Evolutionary conservation across 1,140 invertebrate species (phyloP), one percentile per base, ranked within the genome.

Genomic region (Drosophila pseudoobscura): DNA sequence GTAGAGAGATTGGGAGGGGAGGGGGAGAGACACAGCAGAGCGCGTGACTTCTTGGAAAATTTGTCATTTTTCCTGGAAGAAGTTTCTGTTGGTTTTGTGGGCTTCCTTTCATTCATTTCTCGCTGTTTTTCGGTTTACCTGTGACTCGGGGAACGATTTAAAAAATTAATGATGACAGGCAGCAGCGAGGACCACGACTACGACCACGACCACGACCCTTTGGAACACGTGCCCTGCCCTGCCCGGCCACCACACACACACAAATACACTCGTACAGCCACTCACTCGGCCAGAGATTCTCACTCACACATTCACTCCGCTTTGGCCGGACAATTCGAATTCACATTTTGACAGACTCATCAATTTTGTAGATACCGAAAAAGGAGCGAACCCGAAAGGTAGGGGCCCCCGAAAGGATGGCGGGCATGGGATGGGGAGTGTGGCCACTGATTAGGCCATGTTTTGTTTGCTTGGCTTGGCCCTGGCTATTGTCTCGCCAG

Each of bases 341-440:
- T 90, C 88, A 82, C 88, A 89, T 90, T 90, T 90, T 90, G 88
- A 90, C 88, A 90, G 88, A 87, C 89, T 90, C 88, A 90, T 90
- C 88, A 90, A 90, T 90, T 90, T 90, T 90, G 84, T 90, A 90
- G 88, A 90, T 90, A 90, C 71, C 57, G 59, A 50, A 31, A 22
- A 43, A 56, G 31, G 7, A 35, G 55, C 31, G 46, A 24, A 13
- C 1, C 24, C 20, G 24, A 20, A n/a, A 13, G 46, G 31, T 11
- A 35, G 31, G 31, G 31, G 9, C 31, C 3, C 24, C 24, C 20
- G 53, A 47, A 45, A 24, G 39, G 54, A 26, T 26, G 24, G 24
- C 4, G 5, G 24, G 24, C 3, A 26, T 5, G 0, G 24, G 24
- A 26, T 26, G 24, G 24, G 5, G 35, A 9, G 51, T 15, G 43